Percentiles rank a stretch among this genome's conserved stretches.
These are phyloP conservation scores for Cirrhinus molitorella DNA, from an alignment of 2,797 vertebrate genomes.

Conservation along the genomic window DNA sequence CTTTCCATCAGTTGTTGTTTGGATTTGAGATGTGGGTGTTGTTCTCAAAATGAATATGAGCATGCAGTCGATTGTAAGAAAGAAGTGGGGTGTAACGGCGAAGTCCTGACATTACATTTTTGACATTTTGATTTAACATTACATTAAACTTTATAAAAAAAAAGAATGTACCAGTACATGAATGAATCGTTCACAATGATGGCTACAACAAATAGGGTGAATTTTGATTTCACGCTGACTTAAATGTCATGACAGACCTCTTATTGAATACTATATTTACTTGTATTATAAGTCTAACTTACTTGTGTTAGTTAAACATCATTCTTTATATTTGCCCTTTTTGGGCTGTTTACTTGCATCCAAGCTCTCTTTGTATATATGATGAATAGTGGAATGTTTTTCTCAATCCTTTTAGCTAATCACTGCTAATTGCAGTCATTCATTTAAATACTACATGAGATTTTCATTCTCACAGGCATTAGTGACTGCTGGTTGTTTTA, in stretches of 20 bases:
- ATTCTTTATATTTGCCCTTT: not conserved
- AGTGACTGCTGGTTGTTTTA: constrained; percentile 14
- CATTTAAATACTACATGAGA: not conserved
- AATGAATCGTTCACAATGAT: not conserved
- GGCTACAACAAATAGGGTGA: not conserved
- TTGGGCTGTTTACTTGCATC: not conserved
- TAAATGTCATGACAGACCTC: not conserved
- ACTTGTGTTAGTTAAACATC: no score
- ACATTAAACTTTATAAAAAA: not conserved
- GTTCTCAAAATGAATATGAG: not conserved
- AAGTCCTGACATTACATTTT: no score
- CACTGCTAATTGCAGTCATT: constrained; percentile 49
- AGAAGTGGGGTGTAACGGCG: not conserved
- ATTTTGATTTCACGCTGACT: not conserved
- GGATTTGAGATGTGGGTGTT: not conserved
- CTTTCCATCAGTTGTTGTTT: not conserved
- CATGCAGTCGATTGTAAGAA: not conserved
- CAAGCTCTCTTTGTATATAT: constrained; percentile 3
- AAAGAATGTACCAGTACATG: no score
- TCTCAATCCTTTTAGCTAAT: constrained; percentile 36
- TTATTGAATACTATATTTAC: not conserved
- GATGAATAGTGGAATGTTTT: constrained; percentile 19
- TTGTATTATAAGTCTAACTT: no score
- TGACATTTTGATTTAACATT: not conserved
- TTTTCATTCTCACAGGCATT: constrained; percentile 49